Base-by-base conservation (phyloP, 2,888 invertebrate genomes). In the Stenoptilia bipunctidactyla region DNA sequence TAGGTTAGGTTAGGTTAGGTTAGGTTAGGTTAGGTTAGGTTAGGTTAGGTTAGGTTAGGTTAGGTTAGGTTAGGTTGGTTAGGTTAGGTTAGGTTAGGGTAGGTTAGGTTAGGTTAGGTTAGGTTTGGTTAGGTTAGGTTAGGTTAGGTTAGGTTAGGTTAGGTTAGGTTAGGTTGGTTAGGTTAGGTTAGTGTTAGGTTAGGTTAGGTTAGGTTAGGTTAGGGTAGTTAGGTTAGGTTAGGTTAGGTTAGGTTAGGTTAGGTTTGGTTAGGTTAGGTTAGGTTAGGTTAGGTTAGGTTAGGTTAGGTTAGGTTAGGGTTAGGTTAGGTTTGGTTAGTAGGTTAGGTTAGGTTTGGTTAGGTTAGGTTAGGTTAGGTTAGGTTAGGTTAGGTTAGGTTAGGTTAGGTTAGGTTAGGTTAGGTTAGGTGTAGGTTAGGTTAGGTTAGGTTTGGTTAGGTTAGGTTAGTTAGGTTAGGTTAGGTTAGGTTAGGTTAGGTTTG, bases 401-500 rank as follows among this genome's bases (percentile, higher is more conserved):
- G 45, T 42, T 42, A 45, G 45, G 45, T 43, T 40, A 43, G 43
- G 43, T 40, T 40, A 43, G 43, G 43, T 43, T 40, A 43, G 42
- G 39, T 39, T 39, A 39, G 43, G 43, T 40, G n/a, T 40, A 43
- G 43, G 43, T 40, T 40, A 43, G 43, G 43, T 43, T 43, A 46
- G 46, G 46, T 43, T 43, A 43, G 43, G 46, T 43, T 41, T 38
- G 40, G 45, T 38, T 39, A 38, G 39, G 42, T 38, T 39, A 38
- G 39, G 42, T 38, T 39, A 38, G 42, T 38, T 39, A 39, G 45
- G 42, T 39, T 39, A 42, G 42, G 42, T 39, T 39, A 45, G 45
- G 45, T 43, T 43, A 45, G 45, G 45, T 43, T 43, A 45, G 45
- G 45, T 45, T 43, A 45, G 45, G 45, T 40, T 40, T 40, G 45